Base-by-base conservation (phyloP, 2,797 vertebrate species). In the Rhabdomys pumilio region DNA sequence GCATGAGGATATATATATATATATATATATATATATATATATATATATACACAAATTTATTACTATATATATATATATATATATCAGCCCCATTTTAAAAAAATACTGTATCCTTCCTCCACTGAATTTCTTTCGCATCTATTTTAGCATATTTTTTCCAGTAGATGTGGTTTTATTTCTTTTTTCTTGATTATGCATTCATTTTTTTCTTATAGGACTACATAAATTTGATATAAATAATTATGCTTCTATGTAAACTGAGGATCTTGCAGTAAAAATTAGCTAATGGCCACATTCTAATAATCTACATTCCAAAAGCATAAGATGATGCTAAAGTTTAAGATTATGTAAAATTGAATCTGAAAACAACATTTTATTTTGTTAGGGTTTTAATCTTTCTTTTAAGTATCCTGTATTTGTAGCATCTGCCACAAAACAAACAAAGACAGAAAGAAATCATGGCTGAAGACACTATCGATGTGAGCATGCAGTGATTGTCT, bases 391-490 rank as follows among this genome's bases (percentile, higher is more conserved):
- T 93, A 88, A 59, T 44, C 53, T 53, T 82, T 63, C 6, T 77
- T 91, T 91, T 80, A 94, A 84, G n/a, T 77, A 85, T 91, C 83
- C 12, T 67, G 59, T 57, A 94, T 94, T 96, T 75, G 15, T 61
- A 12, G 80, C 24, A 44, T 13, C 22, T 38, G 69, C 17, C 0
- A 88, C 2, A 67, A 93, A 96, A 34, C 31, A 80, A 67, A 92
- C 91, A 75, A 65, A 29, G 50, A 11, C 29, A 88, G 87, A 85
- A 92, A 53, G 24, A 73, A 29, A 73, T 96, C 22, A 67, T 77
- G 84, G 41, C 76, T 90, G 65, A 90, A 38, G 59, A 87, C 31
- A 81, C 11, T 92, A 59, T 34, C 73, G 55, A 79, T 55, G 79
- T 50, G 17, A 7, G 31, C 67, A 1, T 69, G 6, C 14, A n/a